A percentile compares a stretch with the other conserved stretches of the same genome.
These are phyloP conservation scores for Echinarachnius parma DNA, from an alignment of 53 echinoderm and acorn worm species.

Conservation along the genomic window DNA sequence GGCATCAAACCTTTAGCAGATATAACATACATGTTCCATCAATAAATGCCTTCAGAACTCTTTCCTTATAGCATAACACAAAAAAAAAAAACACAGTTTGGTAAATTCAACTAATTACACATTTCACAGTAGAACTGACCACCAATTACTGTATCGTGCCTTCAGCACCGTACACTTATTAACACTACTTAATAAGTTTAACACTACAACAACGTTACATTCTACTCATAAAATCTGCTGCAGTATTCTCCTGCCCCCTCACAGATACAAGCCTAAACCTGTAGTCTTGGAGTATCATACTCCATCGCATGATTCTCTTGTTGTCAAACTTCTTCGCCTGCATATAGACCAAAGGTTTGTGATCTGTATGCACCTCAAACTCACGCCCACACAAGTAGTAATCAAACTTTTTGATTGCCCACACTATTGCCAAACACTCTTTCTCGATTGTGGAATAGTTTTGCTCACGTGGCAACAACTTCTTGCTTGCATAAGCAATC, in stretches of 20 bases:
- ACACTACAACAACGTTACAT: too few relatives aligned
- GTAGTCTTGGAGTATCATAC: slow-evolving; percentile 19
- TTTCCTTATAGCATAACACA: too few relatives aligned
- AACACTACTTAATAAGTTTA: too few relatives aligned
- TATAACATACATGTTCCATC: too few relatives aligned
- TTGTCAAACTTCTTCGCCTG: slow-evolving; percentile 7
- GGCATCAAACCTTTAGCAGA: too few relatives aligned
- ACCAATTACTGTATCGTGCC: too few relatives aligned
- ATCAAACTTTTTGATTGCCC: slow-evolving; percentile 12
- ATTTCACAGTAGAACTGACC: too few relatives aligned
- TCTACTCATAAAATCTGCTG: slow-evolving; percentile 16
- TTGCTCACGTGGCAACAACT: slow-evolving; percentile 6
- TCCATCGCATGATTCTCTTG: slow-evolving; percentile 20
- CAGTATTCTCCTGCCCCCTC: background rate
- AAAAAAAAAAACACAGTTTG: too few relatives aligned
- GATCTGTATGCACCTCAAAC: slow-evolving; percentile 16
- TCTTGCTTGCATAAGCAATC: slow-evolving; percentile 36
- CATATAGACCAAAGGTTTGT: slow-evolving; percentile 14
- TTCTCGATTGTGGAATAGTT: slow-evolving; percentile 22
- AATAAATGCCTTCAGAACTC: too few relatives aligned
- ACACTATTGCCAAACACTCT: slow-evolving; percentile 20
- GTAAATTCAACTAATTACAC: too few relatives aligned
- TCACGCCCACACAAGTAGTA: slow-evolving; percentile 19
- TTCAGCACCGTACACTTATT: too few relatives aligned
- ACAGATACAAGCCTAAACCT: slow-evolving; percentile 24